Percentiles rank a stretch among this genome's conserved stretches.
Evolutionary conservation across 35 echinoderm and acorn worm genomes (phyloP).

Genomic region (Nesometra sesokonis): DNA sequence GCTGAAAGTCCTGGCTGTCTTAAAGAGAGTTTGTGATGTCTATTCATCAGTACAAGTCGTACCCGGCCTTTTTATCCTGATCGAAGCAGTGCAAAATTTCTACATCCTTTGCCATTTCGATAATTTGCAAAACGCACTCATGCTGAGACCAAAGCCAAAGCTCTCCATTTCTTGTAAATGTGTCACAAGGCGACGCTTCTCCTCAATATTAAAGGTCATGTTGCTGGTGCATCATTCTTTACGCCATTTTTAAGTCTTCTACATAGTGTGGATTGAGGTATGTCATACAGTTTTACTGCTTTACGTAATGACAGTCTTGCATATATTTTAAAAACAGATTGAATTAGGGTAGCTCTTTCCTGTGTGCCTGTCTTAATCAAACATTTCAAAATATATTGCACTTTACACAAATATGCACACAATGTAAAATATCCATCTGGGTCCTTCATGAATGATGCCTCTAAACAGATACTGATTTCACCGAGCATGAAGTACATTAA

Average conservation of each 20-base stretch:
- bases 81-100: constrained; percentile 28
- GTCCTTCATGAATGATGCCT: too few species aligned
- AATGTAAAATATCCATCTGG: too few species aligned
- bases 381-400: too few species aligned
- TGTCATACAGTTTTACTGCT: constrained; percentile 1
- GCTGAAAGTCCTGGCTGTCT: neutral
- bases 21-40: neutral
- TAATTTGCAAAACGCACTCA: constrained; percentile 31
- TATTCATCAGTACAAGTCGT: constrained; percentile 49
- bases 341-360: too few species aligned
- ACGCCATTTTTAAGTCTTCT: constrained; percentile 14
- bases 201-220: constrained; percentile 37
- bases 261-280: constrained; percentile 21
- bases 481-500: too few species aligned
- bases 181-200: constrained; percentile 21
- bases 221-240: constrained; percentile 4
- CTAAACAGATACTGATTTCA: too few species aligned
- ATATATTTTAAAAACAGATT: too few species aligned
- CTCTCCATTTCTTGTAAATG: constrained; percentile 46
- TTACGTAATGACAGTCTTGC: neutral
- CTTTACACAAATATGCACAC: too few species aligned
- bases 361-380: too few species aligned
- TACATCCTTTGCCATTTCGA: constrained; percentile 35
- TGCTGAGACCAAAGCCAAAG: constrained; percentile 30
- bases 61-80: constrained; percentile 19